Evolutionary conservation across 2,888 invertebrate genomes (phyloP).

Genomic region (Rotaria socialis): DNA sequence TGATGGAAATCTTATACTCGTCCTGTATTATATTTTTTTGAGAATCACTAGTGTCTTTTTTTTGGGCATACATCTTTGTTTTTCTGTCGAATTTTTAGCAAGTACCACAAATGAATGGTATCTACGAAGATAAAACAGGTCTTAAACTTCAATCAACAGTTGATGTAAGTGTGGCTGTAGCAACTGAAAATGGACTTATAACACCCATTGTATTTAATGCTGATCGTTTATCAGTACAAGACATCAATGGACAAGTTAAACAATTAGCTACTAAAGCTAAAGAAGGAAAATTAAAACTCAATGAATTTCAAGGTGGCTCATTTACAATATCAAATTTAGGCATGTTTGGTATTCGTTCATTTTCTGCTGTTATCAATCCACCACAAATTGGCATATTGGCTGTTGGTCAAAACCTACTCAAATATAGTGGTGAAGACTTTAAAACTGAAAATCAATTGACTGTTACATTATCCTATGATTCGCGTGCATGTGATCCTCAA

Average conservation of each 20-base stretch:
- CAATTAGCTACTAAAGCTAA: conserved; percentile 43
- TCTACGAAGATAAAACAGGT: conserved; percentile 40
- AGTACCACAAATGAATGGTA: conserved; percentile 46
- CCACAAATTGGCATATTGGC: conserved; percentile 69
- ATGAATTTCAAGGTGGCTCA: conserved; percentile 47
- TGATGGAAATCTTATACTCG: too few species aligned
- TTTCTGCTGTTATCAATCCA: conserved; percentile 69
- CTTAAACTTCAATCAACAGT: conserved; percentile 61
- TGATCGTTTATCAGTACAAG: conserved; percentile 61
- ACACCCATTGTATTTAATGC: conserved; percentile 91
- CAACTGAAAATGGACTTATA: conserved; percentile 85
- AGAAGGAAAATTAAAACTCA: conserved; percentile 38
- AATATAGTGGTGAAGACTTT: conserved; percentile 36
- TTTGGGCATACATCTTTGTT: too few species aligned
- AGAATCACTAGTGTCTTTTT: too few species aligned
- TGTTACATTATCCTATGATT: conserved; percentile 43
- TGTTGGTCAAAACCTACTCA: conserved; percentile 58
- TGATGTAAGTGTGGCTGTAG: conserved; percentile 93
- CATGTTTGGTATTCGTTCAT: conserved; percentile 68
- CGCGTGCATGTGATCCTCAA: conserved; percentile 37
- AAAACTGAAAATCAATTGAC: conserved; percentile 35
- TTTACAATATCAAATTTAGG: conserved; percentile 67
- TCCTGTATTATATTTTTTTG: too few species aligned
- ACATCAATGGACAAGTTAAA: conserved; percentile 42
- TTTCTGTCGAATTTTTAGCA: conserved; percentile 2